These are phyloP conservation scores for Dicrostonyx torquatus DNA, from an alignment of 2,797 vertebrate genomes.

Conservation along the genomic window DNA sequence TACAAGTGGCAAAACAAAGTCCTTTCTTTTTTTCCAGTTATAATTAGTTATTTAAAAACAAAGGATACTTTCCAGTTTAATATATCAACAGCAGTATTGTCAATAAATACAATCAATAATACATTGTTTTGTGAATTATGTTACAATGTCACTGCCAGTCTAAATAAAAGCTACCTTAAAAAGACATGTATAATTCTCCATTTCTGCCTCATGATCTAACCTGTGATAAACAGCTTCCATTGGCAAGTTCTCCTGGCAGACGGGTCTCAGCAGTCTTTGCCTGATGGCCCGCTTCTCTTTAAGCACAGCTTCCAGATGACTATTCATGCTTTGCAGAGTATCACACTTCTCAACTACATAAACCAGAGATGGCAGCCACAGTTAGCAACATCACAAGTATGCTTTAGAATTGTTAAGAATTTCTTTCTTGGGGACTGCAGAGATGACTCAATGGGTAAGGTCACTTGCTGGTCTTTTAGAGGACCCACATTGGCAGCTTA, in stretches of 20 bases:
- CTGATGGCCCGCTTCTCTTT: conserved; percentile 89
- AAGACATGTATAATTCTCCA: conserved; percentile 8
- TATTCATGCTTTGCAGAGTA: conserved; percentile 88
- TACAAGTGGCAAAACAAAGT: conserved; percentile 35
- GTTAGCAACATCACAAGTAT: conserved; percentile 37
- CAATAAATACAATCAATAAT: conserved; percentile 50
- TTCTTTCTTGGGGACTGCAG: background rate
- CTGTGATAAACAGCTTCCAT: conserved; percentile 91
- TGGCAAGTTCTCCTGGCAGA: conserved; percentile 90
- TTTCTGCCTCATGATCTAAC: conserved; percentile 80
- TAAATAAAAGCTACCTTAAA: conserved; percentile 53
- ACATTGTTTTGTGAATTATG: conserved; percentile 30
- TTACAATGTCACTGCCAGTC: conserved; percentile 13
- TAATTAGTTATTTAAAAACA: conserved; percentile 31
- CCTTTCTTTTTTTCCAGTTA: conserved; percentile 49
- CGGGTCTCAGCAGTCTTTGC: conserved; percentile 90
- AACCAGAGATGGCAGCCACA: conserved; percentile 60
- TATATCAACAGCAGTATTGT: conserved; percentile 32
- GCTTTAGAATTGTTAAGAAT: conserved; percentile 21
- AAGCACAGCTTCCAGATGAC: conserved; percentile 91
- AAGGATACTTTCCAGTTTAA: conserved; percentile 38
- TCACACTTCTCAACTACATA: conserved; percentile 87
- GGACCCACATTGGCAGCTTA: background rate
- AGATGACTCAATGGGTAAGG: background rate
- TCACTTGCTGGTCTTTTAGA: background rate